Base-by-base conservation (phyloP, 2,113 vertebrate species). In the Pteruthius melanotis region DNA sequence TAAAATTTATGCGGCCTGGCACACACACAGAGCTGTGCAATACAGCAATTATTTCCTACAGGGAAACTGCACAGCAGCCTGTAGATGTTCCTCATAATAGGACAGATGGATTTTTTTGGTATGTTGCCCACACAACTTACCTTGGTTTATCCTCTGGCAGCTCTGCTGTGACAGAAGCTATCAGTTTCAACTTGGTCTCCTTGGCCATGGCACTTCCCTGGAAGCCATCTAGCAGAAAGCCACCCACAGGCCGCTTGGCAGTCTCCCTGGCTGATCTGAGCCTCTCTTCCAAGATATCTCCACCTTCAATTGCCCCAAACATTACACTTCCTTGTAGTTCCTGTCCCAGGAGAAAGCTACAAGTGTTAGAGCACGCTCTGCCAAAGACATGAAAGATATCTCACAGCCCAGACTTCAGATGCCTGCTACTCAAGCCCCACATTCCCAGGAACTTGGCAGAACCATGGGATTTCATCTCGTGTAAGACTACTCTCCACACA, bases 111-210 rank as follows among this genome's bases (percentile, higher is more conserved):
- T 70, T 93, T 68, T 42, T 66, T 83, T 92, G 81, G 80, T 81
- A 82, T 52, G 59, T 53, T 65, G 40, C 69, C 82, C 59, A 89
- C 26, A 53, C 28, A 81, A 56, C 90, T 97, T 88, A 99, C 99
- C 99, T 99, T 59, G 99, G 99, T 97, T 99, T 99, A 97, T 99
- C 98, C 66, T 98, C 98, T 3, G 99, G 99, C 93, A 99, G 97
- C 95, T 98, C 99, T 26, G 98, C 97, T 89, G 97, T 98, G 94
- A 99, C 98, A 15, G 98, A 98, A 9, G 97, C 95, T 82, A 99
- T 98, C 96, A 99, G 97, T 88, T 98, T 96, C 93, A 97, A 97
- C 89, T 98, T 99, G 78, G 98, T 97, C 68, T 98, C 96, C 90
- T 92, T 97, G 61, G 97, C 97, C 97, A 98, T 96, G 64, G 97